These are phyloP conservation scores for Stenotaenia linearis DNA, from an alignment of 2,888 invertebrate species.

Conservation along the genomic window DNA sequence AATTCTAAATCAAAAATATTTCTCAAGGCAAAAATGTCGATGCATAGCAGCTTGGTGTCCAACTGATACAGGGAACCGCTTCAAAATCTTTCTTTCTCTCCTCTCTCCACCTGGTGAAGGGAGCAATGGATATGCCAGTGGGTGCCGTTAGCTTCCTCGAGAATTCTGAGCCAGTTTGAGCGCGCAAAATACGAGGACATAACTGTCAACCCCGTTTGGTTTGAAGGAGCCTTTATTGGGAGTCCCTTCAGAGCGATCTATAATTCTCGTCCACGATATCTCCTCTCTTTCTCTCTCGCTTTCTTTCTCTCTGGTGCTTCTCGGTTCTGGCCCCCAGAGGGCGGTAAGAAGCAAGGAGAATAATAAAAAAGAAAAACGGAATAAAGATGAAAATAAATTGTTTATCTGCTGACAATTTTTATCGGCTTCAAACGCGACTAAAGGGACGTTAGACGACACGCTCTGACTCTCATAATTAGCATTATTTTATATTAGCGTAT, in stretches of 20 bases:
- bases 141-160: constrained; percentile 20
- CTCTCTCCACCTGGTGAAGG: background rate
- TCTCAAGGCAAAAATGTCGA: background rate
- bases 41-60: background rate
- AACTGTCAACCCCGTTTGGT: constrained; percentile 26
- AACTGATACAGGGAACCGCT: background rate
- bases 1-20: background rate
- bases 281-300: background rate
- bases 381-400: constrained; percentile 24
- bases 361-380: constrained; percentile 26
- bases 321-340: constrained; percentile 2
- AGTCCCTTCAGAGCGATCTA: constrained; percentile 26
- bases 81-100: background rate
- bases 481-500: background rate
- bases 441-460: background rate
- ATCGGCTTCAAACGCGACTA: constrained; percentile 13
- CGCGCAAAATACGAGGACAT: constrained; percentile 20
- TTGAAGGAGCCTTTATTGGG: constrained; percentile 26
- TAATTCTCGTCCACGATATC: constrained; percentile 23
- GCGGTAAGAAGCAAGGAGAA: constrained; percentile 19
- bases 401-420: constrained; percentile 24
- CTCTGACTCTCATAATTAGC: background rate
- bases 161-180: constrained; percentile 16
- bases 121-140: constrained; percentile 7
- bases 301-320: constrained; percentile 3